Conservation (phyloP, 1,140 invertebrate species). For the Ceratoteleas bidentatus region DNA sequence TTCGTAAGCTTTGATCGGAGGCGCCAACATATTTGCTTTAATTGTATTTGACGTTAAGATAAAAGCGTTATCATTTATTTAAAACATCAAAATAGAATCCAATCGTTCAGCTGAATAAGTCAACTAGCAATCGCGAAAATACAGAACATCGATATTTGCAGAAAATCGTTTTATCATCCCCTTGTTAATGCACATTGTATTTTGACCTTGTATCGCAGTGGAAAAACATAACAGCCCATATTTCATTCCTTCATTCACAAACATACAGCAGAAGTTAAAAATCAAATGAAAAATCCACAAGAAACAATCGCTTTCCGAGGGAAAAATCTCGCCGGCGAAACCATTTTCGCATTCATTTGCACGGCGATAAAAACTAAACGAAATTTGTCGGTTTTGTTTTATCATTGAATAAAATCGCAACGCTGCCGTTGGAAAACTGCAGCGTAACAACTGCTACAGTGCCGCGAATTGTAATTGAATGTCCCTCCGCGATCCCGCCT, state of each 20-base stretch:
- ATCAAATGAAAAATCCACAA: background rate
- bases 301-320: background rate
- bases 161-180: background rate
- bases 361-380: background rate
- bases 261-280: background rate
- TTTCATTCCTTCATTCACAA: background rate
- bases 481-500: no score
- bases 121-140: background rate
- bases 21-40: slow-evolving; percentile 18
- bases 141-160: background rate
- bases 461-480: background rate
- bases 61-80: slow-evolving; percentile 26
- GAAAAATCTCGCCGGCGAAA: background rate
- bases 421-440: background rate
- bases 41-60: slow-evolving; percentile 43
- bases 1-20: slow-evolving; percentile 30
- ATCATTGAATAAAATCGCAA: background rate
- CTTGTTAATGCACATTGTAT: background rate
- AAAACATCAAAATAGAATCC: slow-evolving; percentile 1
- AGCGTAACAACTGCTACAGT: background rate
- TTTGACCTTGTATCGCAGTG: background rate
- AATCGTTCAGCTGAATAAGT: background rate
- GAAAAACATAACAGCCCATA: no score
- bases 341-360: background rate
- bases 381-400: no score